These are phyloP conservation scores for Pseudoips prasinana DNA, from an alignment of 2,888 invertebrate species.

Conservation along the genomic window DNA sequence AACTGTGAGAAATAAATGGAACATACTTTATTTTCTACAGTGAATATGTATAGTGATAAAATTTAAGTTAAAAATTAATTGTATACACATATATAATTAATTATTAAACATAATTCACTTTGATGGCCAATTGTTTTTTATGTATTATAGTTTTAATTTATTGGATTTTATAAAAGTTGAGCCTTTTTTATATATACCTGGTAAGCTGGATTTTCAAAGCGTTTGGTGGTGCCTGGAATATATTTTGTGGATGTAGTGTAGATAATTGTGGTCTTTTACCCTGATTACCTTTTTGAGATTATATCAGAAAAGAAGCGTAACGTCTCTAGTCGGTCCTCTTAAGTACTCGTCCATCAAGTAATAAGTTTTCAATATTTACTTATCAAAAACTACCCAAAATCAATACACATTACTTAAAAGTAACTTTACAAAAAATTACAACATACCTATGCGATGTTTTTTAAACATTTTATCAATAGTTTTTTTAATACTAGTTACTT, in stretches of 20 bases:
- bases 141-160: conserved; percentile 6
- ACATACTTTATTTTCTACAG: no score
- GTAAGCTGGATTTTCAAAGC: no score
- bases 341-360: conserved; percentile 65
- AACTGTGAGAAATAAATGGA: no score
- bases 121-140: no score
- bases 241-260: conserved; percentile 6
- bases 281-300: conserved; percentile 66
- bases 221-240: no score
- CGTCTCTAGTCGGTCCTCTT: conserved; percentile 8
- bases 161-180: no score
- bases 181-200: no score
- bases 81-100: no score
- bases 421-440: conserved; percentile 77
- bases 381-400: conserved; percentile 80
- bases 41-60: no score
- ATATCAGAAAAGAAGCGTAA: conserved; percentile 23
- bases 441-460: conserved; percentile 58
- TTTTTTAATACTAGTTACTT: conserved; percentile 46
- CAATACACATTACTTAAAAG: conserved; percentile 65
- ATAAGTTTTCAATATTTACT: conserved; percentile 71
- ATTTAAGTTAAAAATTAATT: no score
- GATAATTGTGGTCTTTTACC: conserved; percentile 58
- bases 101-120: no score
- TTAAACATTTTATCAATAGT: conserved; percentile 36